Evolutionary conservation across 2,797 vertebrate species (phyloP).

Genomic region (Amblyraja radiata): DNA sequence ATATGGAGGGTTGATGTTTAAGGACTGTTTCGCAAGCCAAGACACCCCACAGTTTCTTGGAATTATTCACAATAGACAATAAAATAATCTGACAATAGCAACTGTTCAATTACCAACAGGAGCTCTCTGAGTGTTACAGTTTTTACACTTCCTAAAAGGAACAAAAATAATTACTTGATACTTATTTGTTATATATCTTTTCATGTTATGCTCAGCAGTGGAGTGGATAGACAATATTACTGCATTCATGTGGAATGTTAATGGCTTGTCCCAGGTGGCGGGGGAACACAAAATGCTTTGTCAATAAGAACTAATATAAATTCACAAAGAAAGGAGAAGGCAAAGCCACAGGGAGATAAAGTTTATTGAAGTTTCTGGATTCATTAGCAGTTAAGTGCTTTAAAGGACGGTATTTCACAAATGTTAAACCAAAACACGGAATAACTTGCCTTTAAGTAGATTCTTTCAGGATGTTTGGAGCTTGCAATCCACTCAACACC

Average conservation of each 20-base stretch:
- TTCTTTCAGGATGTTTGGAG: too few relatives aligned
- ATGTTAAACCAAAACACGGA: background rate
- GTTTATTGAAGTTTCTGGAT: background rate
- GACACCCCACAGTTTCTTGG: background rate
- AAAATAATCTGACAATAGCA: background rate
- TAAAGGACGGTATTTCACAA: background rate
- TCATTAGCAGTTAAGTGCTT: background rate
- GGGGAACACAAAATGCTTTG: background rate
- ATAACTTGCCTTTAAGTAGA: too few relatives aligned
- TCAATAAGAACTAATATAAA: constrained; percentile 17
- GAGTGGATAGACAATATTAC: background rate
- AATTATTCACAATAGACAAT: background rate
- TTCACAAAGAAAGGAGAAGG: background rate
- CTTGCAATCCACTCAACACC: too few relatives aligned
- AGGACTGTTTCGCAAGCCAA: constrained; percentile 10
- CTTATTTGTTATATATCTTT: background rate
- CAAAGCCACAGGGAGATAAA: constrained; percentile 2
- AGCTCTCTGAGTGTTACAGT: background rate
- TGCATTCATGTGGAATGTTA: background rate
- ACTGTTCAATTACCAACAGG: background rate
- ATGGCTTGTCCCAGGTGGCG: background rate
- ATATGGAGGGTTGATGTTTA: background rate
- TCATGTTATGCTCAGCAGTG: background rate
- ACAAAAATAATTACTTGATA: background rate
- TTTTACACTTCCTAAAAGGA: background rate